Conservation (phyloP, 1,140 invertebrate genomes). For the Paraescarpia echinospica region DNA sequence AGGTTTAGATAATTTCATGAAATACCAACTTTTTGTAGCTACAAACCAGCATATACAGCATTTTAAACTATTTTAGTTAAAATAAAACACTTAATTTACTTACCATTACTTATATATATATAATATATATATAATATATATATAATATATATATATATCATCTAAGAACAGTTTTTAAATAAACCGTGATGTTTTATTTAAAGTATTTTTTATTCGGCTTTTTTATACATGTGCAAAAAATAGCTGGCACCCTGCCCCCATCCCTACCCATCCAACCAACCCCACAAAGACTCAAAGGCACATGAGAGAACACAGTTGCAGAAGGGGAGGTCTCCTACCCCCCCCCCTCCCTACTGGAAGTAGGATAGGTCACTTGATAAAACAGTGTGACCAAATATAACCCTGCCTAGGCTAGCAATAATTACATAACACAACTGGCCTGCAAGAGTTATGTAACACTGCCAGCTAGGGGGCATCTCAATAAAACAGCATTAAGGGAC, state of each 20-base stretch:
- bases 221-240: neutral
- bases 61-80: no score
- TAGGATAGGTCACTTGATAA: neutral
- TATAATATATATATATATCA: no score
- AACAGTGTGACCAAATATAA: neutral
- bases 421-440: neutral
- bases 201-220: neutral
- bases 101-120: no score
- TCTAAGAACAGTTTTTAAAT: no score
- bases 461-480: neutral
- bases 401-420: neutral
- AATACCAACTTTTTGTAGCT: neutral
- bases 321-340: no score
- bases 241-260: neutral
- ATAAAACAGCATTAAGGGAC: neutral
- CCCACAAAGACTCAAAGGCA: neutral
- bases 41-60: neutral
- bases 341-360: no score
- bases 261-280: neutral
- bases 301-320: neutral
- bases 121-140: no score
- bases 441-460: neutral
- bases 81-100: neutral
- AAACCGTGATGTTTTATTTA: neutral
- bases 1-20: neutral